Conservation (phyloP, 92 coral and sea anemone genomes). For the Porites cylindrica region DNA sequence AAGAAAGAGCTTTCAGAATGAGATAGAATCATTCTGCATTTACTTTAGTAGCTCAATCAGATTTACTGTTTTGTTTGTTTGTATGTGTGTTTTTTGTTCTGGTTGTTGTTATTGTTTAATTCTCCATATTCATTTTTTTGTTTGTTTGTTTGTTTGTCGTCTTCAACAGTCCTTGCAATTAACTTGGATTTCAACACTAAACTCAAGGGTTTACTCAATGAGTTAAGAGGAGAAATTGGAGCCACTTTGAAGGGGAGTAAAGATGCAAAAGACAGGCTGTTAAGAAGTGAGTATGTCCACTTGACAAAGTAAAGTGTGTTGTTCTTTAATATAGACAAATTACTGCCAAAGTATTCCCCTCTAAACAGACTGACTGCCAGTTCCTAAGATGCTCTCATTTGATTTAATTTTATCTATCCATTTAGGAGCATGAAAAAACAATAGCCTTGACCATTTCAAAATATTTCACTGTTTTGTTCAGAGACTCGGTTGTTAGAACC, state of each 20-base stretch:
- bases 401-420: too few relatives aligned
- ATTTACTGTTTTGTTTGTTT: too few relatives aligned
- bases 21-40: too few relatives aligned
- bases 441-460: too few relatives aligned
- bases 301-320: neutral
- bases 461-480: neutral
- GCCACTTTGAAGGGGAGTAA: constrained; percentile 70
- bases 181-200: constrained; percentile 67
- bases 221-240: constrained; percentile 90
- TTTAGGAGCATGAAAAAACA: neutral
- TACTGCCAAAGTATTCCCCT: too few relatives aligned
- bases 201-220: constrained; percentile 77
- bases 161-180: constrained; percentile 62
- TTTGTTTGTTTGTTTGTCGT: too few relatives aligned
- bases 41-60: too few relatives aligned
- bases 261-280: constrained; percentile 88
- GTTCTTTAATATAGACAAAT: neutral
- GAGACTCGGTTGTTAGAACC: neutral
- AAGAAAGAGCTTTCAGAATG: too few relatives aligned
- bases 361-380: too few relatives aligned
- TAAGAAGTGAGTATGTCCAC: constrained; percentile 63
- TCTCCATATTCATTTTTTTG: too few relatives aligned
- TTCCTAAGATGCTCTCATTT: neutral
- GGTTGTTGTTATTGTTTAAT: too few relatives aligned
- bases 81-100: too few relatives aligned